Conservation (phyloP, 2,113 vertebrate genomes). For the Microcebus murinus region DNA sequence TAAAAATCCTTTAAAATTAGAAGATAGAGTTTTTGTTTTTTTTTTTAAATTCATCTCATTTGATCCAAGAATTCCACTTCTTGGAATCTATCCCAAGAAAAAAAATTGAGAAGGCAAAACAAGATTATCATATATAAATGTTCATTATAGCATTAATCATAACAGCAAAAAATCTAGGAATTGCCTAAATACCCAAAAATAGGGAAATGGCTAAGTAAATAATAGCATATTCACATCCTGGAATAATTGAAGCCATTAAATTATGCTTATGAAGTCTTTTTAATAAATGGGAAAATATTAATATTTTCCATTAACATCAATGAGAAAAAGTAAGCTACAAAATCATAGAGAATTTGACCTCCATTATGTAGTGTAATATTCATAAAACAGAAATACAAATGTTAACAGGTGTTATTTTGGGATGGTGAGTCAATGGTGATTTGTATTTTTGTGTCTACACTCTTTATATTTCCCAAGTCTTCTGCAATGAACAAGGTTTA, state of each 20-base stretch:
- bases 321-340: not conserved
- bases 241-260: not conserved
- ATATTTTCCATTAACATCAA: not conserved
- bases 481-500: slow-evolving; percentile 22
- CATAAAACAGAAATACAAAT: slow-evolving; percentile 42
- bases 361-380: not conserved
- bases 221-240: not conserved
- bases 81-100: not conserved
- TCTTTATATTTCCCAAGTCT: not conserved
- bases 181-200: not conserved
- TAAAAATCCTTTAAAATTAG: slow-evolving; percentile 27
- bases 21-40: not conserved
- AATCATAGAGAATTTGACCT: slow-evolving; percentile 22
- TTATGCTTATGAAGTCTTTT: slow-evolving; percentile 29
- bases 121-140: slow-evolving; percentile 38
- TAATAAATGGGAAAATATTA: not conserved
- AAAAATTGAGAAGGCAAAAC: slow-evolving; percentile 41
- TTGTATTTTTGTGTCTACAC: not conserved
- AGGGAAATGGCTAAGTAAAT: not conserved
- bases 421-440: not conserved
- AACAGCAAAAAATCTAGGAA: slow-evolving; percentile 14
- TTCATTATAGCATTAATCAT: not conserved
- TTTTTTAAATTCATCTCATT: too few relatives aligned
- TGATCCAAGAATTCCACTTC: slow-evolving; percentile 18
- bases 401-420: slow-evolving; percentile 44